Base-by-base conservation (phyloP, 2,797 vertebrate species). In the Melanotaenia parkinsoni region DNA sequence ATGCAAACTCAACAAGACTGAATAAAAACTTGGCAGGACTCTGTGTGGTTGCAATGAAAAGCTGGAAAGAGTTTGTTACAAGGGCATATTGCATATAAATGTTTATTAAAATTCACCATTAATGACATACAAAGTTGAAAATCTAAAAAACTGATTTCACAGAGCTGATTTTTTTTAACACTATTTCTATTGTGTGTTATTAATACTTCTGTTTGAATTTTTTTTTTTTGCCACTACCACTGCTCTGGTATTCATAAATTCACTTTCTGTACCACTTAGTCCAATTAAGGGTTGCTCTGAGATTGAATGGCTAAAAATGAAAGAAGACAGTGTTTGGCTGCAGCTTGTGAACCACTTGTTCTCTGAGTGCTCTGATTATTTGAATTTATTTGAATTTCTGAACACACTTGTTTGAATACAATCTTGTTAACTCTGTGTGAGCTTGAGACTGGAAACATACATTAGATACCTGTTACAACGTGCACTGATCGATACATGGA, bases 1-100 rank as follows among this genome's bases (percentile, higher is more conserved):
- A 47, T n/a, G 20, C 45, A n/a, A 20, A 47, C 4, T 47, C 20
- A 45, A 73, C 8, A n/a, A 47, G 35, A 70, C 59, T 40, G 40
- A 40, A 61, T 12, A 32, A 61, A 61, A 43, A 28, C 22, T 14
- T 60, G 35, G 12, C n/a, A 24, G 35, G 37, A 40, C n/a, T 7
- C n/a, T 7, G 22, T 61, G 37, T 43, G 59, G 59, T 61, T 24
- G 28, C 37, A 28, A 8, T 43, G 26, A 40, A 22, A 40, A 35
- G n/a, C 4, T 37, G 32, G 11, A 40, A 40, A n/a, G 20, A 37
- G 35, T 37, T 22, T 60, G 3, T 24, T 16, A 38, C 10, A 38
- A n/a, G 58, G 3, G 13, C 14, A 18, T 43, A 18, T 18, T 5
- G 14, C 40, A 40, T 45, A 16, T 18, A 16, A 18, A 45, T 47